Evolutionary conservation across 2,113 vertebrate species (phyloP).

Genomic region (Oryzias melastigma): DNA sequence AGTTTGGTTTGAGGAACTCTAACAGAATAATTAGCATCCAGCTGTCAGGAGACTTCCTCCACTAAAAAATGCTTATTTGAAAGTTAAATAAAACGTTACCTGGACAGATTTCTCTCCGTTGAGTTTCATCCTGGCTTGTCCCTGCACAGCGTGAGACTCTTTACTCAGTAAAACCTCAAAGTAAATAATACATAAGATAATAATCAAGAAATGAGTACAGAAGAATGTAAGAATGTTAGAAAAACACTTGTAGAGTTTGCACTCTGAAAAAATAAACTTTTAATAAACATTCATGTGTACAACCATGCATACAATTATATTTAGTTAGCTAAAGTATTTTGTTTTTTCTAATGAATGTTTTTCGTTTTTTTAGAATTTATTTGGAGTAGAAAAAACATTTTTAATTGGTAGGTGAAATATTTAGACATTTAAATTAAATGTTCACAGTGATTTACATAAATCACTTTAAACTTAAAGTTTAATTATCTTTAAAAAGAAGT

Average conservation of each 20-base stretch:
- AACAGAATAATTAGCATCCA: slow-evolving; percentile 41
- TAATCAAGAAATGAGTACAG: not conserved
- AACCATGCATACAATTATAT: too few species aligned
- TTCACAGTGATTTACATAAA: too few species aligned
- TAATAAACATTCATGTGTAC: not conserved
- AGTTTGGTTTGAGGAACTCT: not conserved
- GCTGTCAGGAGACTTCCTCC: slow-evolving; percentile 7
- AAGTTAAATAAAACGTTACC: slow-evolving; percentile 40
- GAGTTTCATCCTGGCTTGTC: slow-evolving; percentile 20
- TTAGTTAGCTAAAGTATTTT: too few species aligned
- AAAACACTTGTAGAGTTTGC: not conserved
- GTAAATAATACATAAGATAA: not conserved
- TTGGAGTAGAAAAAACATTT: too few species aligned
- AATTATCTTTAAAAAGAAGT: too few species aligned
- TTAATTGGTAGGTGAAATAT: too few species aligned
- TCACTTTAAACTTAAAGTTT: too few species aligned
- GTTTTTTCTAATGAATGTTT: too few species aligned
- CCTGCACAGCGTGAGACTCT: slow-evolving; percentile 28
- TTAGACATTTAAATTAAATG: too few species aligned
- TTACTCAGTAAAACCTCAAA: slow-evolving; percentile 74
- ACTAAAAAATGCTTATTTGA: slow-evolving; percentile 19
- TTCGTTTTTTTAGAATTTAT: too few species aligned
- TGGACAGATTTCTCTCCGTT: slow-evolving; percentile 41
- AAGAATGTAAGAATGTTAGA: not conserved
- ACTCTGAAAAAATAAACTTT: not conserved